These are phyloP conservation scores for Zelleria hepariella DNA, from an alignment of 2,888 invertebrate species.

Conservation along the genomic window DNA sequence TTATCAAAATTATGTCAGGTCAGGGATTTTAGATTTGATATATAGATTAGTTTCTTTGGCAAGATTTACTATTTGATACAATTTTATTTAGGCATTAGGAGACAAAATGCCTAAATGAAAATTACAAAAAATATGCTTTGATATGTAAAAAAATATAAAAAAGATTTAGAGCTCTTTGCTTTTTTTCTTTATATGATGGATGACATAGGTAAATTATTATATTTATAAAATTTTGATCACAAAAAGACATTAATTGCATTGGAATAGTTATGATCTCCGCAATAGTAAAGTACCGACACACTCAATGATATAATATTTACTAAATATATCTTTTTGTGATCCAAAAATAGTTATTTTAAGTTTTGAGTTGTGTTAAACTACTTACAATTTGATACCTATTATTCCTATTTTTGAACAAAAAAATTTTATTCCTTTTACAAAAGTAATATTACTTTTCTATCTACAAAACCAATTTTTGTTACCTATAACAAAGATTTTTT, in stretches of 20 bases:
- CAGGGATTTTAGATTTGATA: too few species aligned
- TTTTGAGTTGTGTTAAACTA: not conserved
- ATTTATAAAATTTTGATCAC: conserved; percentile 2
- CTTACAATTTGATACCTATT: too few species aligned
- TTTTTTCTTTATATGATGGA: not conserved
- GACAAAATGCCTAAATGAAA: not conserved
- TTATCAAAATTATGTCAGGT: too few species aligned
- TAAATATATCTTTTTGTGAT: not conserved
- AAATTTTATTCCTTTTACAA: not conserved
- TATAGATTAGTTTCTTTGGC: too few species aligned
- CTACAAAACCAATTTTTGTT: not conserved
- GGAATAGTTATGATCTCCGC: not conserved
- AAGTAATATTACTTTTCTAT: not conserved
- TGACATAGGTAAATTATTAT: not conserved
- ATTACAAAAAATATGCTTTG: not conserved
- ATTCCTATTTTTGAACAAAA: too few species aligned
- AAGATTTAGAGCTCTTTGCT: conserved; percentile 2
- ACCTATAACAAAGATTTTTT: conserved; percentile 5
- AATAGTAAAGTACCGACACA: not conserved
- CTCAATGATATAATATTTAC: not conserved
- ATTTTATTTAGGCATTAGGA: not conserved
- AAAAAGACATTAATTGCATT: not conserved
- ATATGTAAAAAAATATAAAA: not conserved
- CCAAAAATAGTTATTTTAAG: not conserved
- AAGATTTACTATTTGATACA: too few species aligned